These are phyloP conservation scores for Neodiprion lecontei DNA, from an alignment of 1,140 invertebrate species.

Conservation along the genomic window DNA sequence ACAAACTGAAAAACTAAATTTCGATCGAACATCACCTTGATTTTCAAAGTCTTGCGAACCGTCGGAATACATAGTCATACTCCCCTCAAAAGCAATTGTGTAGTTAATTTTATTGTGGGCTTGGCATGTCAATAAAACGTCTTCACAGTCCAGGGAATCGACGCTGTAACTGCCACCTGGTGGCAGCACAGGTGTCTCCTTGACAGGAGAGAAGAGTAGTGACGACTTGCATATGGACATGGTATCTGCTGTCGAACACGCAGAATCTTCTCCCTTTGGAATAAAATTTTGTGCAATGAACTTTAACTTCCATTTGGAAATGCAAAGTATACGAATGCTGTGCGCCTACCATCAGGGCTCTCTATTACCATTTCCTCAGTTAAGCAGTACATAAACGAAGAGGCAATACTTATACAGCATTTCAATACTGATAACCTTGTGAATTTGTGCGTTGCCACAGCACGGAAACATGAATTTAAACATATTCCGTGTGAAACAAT, in stretches of 20 bases:
- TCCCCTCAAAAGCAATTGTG: conserved; percentile 92
- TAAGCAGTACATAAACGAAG: too few relatives aligned
- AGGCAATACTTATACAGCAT: too few relatives aligned
- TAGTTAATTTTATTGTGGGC: conserved; percentile 91
- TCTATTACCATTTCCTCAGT: too few relatives aligned
- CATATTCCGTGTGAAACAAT: too few relatives aligned
- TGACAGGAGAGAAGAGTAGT: conserved; percentile 88
- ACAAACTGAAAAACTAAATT: neutral
- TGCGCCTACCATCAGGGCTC: conserved; percentile 19
- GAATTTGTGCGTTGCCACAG: too few relatives aligned
- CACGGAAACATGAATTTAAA: too few relatives aligned
- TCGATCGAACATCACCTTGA: conserved; percentile 60
- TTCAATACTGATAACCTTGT: too few relatives aligned
- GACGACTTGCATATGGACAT: conserved; percentile 91
- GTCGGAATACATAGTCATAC: conserved; percentile 83
- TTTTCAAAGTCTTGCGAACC: conserved; percentile 77
- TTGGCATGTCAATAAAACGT: conserved; percentile 87
- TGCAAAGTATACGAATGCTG: conserved; percentile 20
- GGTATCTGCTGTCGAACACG: conserved; percentile 75
- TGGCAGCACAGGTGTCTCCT: conserved; percentile 75
- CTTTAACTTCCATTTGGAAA: conserved; percentile 15
- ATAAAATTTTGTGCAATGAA: conserved; percentile 28
- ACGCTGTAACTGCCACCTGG: conserved; percentile 80
- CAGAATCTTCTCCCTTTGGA: conserved; percentile 73
- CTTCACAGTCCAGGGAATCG: conserved; percentile 89